Percentiles rank a stretch among this genome's conserved stretches.
Conservation (phyloP, 2,888 invertebrate species). For the Drosophila setosimentum region DNA sequence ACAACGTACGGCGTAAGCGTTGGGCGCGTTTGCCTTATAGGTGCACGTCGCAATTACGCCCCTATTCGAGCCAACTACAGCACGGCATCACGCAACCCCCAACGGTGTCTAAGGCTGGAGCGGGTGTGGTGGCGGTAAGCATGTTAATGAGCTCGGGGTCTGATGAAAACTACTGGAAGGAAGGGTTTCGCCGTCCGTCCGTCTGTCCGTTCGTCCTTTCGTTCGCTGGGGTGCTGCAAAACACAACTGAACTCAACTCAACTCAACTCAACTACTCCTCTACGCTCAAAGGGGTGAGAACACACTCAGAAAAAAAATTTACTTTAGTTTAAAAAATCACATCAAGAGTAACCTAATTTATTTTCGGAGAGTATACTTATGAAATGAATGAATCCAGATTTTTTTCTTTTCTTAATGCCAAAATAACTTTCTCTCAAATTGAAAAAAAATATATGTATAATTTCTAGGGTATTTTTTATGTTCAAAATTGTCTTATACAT, state of each 20-base stretch:
- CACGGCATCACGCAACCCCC: conserved; percentile 51
- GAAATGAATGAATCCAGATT: accelerated
- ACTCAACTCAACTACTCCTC: conserved; percentile 1
- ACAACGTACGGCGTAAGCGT: conserved; percentile 7
- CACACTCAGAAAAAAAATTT: neutral
- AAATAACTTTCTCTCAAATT: neutral
- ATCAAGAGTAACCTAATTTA: neutral
- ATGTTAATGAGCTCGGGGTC: conserved; percentile 48
- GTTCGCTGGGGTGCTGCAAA: neutral
- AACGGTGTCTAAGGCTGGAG: conserved; percentile 12
- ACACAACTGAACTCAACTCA: conserved; percentile 6
- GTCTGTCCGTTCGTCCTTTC: conserved; percentile 2
- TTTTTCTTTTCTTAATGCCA: neutral
- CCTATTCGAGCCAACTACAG: conserved; percentile 13
- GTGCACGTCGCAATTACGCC: conserved; percentile 34
- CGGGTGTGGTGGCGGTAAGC: conserved; percentile 17
- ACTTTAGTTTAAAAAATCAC: neutral
- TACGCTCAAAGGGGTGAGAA: neutral
- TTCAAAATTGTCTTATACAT: too few relatives aligned
- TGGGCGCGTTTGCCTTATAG: conserved; percentile 37
- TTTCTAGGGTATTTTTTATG: neutral
- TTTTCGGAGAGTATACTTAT: neutral
- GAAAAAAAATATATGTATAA: neutral
- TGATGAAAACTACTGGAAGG: neutral
- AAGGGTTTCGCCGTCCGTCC: conserved; percentile 8